Percentiles rank a stretch among this genome's conserved stretches.
These are phyloP conservation scores for Micromussa lordhowensis DNA, from an alignment of 92 coral and sea anemone species.

Conservation along the genomic window DNA sequence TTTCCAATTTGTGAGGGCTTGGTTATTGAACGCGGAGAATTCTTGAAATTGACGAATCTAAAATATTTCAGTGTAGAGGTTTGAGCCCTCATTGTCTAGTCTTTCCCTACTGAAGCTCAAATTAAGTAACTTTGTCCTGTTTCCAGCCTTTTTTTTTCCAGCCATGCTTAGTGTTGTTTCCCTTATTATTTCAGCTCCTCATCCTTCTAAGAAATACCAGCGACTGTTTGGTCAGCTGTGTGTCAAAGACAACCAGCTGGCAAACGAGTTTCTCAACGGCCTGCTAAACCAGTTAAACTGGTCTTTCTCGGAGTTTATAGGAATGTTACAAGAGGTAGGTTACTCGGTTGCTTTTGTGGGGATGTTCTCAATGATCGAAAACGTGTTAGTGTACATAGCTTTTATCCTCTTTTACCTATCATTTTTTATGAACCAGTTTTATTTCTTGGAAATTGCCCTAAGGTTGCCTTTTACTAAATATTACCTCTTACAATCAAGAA, in stretches of 20 bases:
- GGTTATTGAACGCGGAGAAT: no score
- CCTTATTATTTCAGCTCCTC: conserved; percentile 69
- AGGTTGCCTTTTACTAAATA: no score
- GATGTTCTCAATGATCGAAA: no score
- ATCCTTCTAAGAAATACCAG: conserved; percentile 86
- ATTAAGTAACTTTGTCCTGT: background rate
- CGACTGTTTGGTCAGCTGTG: conserved; percentile 78
- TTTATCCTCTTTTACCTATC: no score
- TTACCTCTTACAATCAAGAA: no score
- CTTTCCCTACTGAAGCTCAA: background rate
- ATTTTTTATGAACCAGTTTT: background rate
- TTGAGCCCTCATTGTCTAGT: background rate
- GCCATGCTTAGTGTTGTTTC: background rate
- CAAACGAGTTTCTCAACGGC: conserved; percentile 92
- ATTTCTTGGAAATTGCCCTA: background rate
- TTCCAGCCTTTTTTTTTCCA: background rate
- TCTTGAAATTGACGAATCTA: no score
- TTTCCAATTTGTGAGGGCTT: no score
- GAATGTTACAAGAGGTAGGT: conserved; percentile 96
- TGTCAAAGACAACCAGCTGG: conserved; percentile 77
- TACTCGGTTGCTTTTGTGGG: background rate
- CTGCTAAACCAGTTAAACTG: conserved; percentile 97
- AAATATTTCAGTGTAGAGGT: no score
- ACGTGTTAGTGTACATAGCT: no score
- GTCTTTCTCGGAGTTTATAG: conserved; percentile 99